A percentile compares a stretch with the other conserved stretches of the same genome.
These are phyloP conservation scores for Mormyrus iriodes DNA, from an alignment of 2,113 vertebrate genomes.

Conservation along the genomic window DNA sequence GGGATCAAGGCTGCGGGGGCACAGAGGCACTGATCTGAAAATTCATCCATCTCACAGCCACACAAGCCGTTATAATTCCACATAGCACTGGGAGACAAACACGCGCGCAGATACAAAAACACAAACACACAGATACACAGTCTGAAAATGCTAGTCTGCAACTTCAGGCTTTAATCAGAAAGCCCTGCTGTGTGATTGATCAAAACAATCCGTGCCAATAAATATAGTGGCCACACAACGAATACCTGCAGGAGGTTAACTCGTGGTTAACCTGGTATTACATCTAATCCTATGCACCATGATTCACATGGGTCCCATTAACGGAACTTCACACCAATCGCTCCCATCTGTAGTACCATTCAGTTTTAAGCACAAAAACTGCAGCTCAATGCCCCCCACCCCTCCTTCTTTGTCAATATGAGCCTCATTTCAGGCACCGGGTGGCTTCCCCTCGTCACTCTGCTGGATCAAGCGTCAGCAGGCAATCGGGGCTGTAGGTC, in stretches of 20 bases:
- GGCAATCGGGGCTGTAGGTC: background rate
- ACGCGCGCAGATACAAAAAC: background rate
- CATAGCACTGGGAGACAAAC: background rate
- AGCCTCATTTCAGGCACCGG: slow-evolving; percentile 12
- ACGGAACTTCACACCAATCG: background rate
- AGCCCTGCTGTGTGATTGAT: background rate
- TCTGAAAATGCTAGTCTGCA: background rate
- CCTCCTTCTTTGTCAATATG: slow-evolving; percentile 24
- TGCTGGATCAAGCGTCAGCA: background rate
- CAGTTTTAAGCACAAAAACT: background rate
- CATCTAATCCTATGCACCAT: background rate
- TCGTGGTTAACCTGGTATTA: background rate
- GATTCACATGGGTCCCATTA: background rate
- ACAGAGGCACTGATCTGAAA: background rate
- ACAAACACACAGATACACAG: background rate
- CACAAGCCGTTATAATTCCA: background rate
- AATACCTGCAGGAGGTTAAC: background rate
- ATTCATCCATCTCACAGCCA: background rate
- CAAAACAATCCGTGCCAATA: background rate
- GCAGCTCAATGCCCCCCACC: background rate
- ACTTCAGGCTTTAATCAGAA: background rate
- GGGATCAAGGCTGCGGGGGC: background rate
- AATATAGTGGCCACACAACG: background rate
- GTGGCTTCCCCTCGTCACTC: slow-evolving; percentile 22
- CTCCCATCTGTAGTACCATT: background rate